Conservation (phyloP, 1,140 invertebrate genomes). For the Agrypnia vestita region DNA sequence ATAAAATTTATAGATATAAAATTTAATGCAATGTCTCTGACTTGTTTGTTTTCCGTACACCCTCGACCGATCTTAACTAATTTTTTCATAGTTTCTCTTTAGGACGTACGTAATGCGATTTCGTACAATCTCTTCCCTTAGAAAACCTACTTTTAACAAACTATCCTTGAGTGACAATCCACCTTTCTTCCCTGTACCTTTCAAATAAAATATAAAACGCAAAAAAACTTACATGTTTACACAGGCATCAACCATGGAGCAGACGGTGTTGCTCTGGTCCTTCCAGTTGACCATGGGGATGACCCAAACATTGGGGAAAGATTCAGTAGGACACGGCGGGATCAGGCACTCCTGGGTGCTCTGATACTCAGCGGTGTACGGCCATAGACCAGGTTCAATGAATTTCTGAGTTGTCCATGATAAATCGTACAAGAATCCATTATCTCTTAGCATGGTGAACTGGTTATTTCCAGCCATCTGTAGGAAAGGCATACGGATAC, state of each 20-base stretch:
- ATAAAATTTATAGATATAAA: too few species aligned
- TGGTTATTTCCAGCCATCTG: constrained; percentile 77
- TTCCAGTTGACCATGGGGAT: constrained; percentile 78
- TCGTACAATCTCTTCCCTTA: too few species aligned
- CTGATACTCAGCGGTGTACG: constrained; percentile 80
- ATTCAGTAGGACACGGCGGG: constrained; percentile 76
- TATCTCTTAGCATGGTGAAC: constrained; percentile 70
- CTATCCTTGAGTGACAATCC: too few species aligned
- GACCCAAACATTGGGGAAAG: constrained; percentile 77
- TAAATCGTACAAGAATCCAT: constrained; percentile 76
- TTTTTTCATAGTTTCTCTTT: too few species aligned
- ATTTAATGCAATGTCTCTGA: too few species aligned
- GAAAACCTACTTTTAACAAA: too few species aligned
- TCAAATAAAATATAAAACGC: background rate
- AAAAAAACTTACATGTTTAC: constrained; percentile 54
- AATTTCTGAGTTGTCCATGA: constrained; percentile 76
- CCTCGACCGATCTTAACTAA: too few species aligned
- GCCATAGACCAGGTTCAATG: constrained; percentile 77
- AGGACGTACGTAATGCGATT: too few species aligned
- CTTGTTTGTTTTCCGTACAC: too few species aligned
- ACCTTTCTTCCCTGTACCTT: too few species aligned
- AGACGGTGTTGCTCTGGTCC: constrained; percentile 71
- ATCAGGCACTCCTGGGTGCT: constrained; percentile 78
- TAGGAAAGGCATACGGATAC: constrained; percentile 80
- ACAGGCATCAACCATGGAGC: constrained; percentile 80